phyloP scores from a whole-genome alignment of 2,113 vertebrate genomes.

The Pygoscelis adeliae region DNA sequence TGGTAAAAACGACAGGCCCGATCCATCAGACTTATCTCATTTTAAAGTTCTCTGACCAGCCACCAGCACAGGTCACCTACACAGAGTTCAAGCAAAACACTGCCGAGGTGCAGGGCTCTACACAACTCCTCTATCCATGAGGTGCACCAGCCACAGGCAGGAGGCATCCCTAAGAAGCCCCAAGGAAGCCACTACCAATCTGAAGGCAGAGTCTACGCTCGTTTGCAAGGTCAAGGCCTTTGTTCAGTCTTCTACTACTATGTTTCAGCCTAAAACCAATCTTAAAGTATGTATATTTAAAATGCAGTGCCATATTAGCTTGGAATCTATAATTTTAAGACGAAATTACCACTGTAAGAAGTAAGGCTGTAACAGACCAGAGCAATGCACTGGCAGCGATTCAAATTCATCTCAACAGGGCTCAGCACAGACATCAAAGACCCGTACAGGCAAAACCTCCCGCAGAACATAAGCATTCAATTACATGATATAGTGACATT shows the following conservation, averaged over 20 bases:
- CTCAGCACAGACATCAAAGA: background rate
- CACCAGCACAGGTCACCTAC: background rate
- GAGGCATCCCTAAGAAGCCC: background rate
- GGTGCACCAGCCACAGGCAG: background rate
- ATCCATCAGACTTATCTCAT: background rate
- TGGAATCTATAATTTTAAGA: background rate
- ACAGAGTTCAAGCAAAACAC: background rate
- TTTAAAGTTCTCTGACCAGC: background rate
- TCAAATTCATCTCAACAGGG: background rate
- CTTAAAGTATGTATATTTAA: background rate
- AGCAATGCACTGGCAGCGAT: background rate
- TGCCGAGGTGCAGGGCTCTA: background rate
- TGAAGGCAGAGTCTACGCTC: fast-evolving
- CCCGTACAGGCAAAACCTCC: background rate
- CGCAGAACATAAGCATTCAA: background rate
- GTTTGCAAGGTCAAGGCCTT: fast-evolving
- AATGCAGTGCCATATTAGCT: background rate
- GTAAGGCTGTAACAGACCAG: background rate
- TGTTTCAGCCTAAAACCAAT: background rate
- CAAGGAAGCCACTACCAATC: background rate
- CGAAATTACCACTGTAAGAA: background rate
- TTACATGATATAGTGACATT: background rate
- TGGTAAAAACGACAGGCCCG: background rate
- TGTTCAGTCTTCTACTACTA: background rate
- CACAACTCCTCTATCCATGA: fast-evolving